phyloP scores from a whole-genome alignment of 2,113 vertebrate species.

The Chaetops frenatus region DNA sequence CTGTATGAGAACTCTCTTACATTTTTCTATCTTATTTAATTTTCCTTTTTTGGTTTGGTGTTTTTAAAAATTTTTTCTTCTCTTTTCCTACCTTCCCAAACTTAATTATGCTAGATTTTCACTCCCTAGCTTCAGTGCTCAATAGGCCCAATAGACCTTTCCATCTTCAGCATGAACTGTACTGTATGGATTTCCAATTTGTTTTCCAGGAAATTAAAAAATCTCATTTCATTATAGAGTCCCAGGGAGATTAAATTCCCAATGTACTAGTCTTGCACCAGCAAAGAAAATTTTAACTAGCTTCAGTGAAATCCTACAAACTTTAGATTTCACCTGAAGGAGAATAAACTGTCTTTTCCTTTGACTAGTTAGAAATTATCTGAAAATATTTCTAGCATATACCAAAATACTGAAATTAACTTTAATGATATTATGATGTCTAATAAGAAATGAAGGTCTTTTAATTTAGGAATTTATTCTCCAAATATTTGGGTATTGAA shows the following conservation, averaged over 20 bases:
- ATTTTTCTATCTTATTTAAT: neutral
- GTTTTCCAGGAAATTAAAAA: neutral
- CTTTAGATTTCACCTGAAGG: neutral
- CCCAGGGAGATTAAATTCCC: neutral
- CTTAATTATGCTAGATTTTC: neutral
- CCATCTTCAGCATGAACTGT: neutral
- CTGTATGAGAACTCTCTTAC: neutral
- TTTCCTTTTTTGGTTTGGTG: neutral
- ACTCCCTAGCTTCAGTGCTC: neutral
- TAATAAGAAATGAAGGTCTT: neutral
- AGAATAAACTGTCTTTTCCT: neutral
- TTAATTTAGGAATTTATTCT: neutral
- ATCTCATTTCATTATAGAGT: neutral
- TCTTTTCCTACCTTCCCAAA: neutral
- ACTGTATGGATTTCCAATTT: neutral
- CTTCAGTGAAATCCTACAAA: neutral
- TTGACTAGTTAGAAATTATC: neutral
- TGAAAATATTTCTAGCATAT: neutral
- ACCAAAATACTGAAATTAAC: neutral
- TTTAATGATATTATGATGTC: neutral
- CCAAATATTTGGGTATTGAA: neutral
- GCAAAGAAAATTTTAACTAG: neutral
- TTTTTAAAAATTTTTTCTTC: accelerated
- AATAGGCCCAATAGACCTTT: neutral
- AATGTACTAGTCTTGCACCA: neutral